Evolutionary conservation across 2,113 vertebrate species (phyloP).

Genomic region (Sclerurus mexicanus): DNA sequence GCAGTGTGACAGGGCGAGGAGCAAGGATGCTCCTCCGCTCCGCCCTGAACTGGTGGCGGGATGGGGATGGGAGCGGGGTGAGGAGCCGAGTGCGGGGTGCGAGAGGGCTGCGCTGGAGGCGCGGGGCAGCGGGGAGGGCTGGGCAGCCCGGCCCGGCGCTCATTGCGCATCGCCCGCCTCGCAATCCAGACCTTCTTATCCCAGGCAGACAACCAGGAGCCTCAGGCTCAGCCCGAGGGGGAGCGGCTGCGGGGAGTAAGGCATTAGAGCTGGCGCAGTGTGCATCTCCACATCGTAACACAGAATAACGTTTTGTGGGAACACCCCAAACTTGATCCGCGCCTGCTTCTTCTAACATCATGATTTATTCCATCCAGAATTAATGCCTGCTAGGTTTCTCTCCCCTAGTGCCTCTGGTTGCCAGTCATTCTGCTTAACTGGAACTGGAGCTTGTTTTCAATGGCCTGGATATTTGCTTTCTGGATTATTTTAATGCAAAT

Average conservation of each 20-base stretch:
- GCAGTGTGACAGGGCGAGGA: not conserved
- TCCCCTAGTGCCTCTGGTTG: not conserved
- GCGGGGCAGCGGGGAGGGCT: not conserved
- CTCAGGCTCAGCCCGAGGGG: not conserved
- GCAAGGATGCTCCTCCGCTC: not conserved
- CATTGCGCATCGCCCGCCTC: fast-evolving
- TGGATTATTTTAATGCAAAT: not conserved
- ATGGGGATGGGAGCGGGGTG: fast-evolving
- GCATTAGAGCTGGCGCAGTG: not conserved
- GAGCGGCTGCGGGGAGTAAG: fast-evolving
- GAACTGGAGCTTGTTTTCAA: not conserved
- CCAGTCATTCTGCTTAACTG: not conserved
- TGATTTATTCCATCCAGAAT: not conserved
- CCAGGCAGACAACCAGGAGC: fast-evolving
- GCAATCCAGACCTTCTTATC: not conserved
- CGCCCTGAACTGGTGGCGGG: too few species aligned
- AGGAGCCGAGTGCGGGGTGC: not conserved
- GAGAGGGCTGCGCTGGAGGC: not conserved
- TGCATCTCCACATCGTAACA: not conserved
- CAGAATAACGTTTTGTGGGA: not conserved
- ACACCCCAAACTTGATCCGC: not conserved
- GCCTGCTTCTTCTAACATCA: not conserved
- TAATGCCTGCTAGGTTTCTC: not conserved
- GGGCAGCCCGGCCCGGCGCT: not conserved
- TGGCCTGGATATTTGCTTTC: not conserved